Evolutionary conservation across 2,797 vertebrate species (phyloP).

Genomic region (Muraenolepis orangiensis): DNA sequence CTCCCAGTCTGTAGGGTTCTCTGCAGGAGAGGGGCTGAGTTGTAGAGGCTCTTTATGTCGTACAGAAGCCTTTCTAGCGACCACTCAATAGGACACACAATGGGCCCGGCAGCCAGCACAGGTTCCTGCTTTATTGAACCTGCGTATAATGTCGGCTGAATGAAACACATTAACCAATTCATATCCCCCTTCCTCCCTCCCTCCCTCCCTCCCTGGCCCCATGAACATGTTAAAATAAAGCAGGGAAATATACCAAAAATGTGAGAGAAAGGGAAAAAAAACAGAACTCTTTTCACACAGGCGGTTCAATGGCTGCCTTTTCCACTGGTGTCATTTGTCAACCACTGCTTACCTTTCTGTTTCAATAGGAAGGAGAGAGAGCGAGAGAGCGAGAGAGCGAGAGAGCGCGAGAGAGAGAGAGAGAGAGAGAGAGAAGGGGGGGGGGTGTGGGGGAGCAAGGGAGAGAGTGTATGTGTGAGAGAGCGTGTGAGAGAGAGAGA

Average conservation of each 20-base stretch:
- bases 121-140: slow-evolving; percentile 73
- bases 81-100: slow-evolving; percentile 63
- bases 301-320: slow-evolving; percentile 70
- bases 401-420: slow-evolving; percentile 15
- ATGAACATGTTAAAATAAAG: slow-evolving; percentile 24
- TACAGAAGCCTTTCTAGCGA: slow-evolving; percentile 55
- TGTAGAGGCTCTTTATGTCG: neutral
- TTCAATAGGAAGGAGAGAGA: slow-evolving; percentile 43
- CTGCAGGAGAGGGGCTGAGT: slow-evolving; percentile 50
- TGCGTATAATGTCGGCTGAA: slow-evolving; percentile 71
- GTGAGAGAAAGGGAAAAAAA: neutral
- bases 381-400: neutral
- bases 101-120: slow-evolving; percentile 58
- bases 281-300: slow-evolving; percentile 49
- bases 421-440: slow-evolving; percentile 26
- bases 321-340: slow-evolving; percentile 73
- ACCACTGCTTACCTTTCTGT: slow-evolving; percentile 70
- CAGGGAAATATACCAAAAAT: slow-evolving; percentile 53
- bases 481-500: slow-evolving; percentile 1
- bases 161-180: slow-evolving; percentile 74
- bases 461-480: neutral
- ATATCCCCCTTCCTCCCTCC: slow-evolving; percentile 52
- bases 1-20: slow-evolving; percentile 38
- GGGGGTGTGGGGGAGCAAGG: slow-evolving; percentile 21
- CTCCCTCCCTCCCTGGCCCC: slow-evolving; percentile 3